Evolutionary conservation across 2,888 invertebrate species (phyloP), one percentile per base, ranked within the genome.

Genomic region (Schizaphis graminum): DNA sequence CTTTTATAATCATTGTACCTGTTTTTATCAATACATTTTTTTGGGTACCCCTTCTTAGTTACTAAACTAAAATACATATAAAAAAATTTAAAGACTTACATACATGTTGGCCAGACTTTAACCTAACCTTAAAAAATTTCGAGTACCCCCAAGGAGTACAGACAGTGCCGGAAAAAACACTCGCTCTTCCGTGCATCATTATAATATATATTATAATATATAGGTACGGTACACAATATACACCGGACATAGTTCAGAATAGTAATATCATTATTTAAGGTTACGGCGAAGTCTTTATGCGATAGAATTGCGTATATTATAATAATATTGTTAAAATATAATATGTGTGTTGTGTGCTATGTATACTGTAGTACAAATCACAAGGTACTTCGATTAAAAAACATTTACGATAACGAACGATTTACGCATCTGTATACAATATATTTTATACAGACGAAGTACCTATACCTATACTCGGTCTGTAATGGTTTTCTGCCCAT

Each of bases 401-500:
- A 77, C 77, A 8, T 21, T 77, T 77, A 35, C 35, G 8, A 35
- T 21, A 77, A 77, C 35, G 77, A 77, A 3, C 35, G 77, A 35
- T 77, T 67, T 77, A 77, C 16, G n/a, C 77, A 67, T 67, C 13
- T 28, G 61, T 3, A 28, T 13, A 67, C 67, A n/a, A 44, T 44
- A 67, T 67, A n/a, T n/a, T 67, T 67, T 67, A 16, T n/a, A 67
- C n/a, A 77, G n/a, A 77, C 67, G 67, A n/a, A n/a, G 67, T 56
- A 24, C 7, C 0, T 77, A 77, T 11, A 61, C 10, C 1, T 41
- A 41, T 3, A 67, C 67, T 67, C 21, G 35, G 77, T 67, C n/a
- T 44, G 13, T 67, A n/a, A 5, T 67, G 35, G 35, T 35, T 8
- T 21, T 77, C 35, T 35, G 77, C 7, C 7, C 77, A 77, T 77